Evolutionary conservation across 30 jellyfish, hydroid and myxozoan species (phyloP), one percentile per base, ranked within the genome.

Genomic region (Clytia hemisphaerica): DNA sequence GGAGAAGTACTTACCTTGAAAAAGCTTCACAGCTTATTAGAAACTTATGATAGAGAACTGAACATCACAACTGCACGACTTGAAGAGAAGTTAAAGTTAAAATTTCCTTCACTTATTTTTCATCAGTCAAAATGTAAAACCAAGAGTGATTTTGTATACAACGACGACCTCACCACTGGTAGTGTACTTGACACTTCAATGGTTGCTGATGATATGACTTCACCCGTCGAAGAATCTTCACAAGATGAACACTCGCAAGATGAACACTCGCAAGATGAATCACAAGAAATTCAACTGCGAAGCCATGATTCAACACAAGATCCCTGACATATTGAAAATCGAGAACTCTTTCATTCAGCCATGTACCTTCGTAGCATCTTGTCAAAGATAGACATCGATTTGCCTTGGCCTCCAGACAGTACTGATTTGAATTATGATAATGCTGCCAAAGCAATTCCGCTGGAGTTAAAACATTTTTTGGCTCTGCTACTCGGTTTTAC

Each of bases 311-410:
- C n/a, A n/a, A n/a, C n/a, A n/a, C n/a, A n/a, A n/a, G n/a, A n/a
- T n/a, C n/a, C n/a, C n/a, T n/a, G n/a, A n/a, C n/a, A n/a, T n/a
- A n/a, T n/a, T n/a, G n/a, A n/a, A n/a, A n/a, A n/a, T 57, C 26
- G 70, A 57, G 30, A 38, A 24, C 30, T 57, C 45, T 57, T 61
- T 57, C 74, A 61, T 61, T 53, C 74, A 61, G 74, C 74, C 33
- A 26, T 61, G 18, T 31, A 31, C 49, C 33, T 61, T 61, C 74
- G 74, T 31, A 61, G 37, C 33, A 31, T 53, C 37, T n/a, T 61
- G 37, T 25, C 74, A 24, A 57, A 61, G n/a, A n/a, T n/a, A n/a
- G n/a, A n/a, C n/a, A 31, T 61, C 74, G 33, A 31, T 57, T 31
- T 32, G 32, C 33, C 33, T 34, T 61, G 74, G 74, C 74, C 74